Evolutionary conservation across 2,888 invertebrate genomes (phyloP), one percentile per base, ranked within the genome.

Genomic region (Hoplodrina ambigua): DNA sequence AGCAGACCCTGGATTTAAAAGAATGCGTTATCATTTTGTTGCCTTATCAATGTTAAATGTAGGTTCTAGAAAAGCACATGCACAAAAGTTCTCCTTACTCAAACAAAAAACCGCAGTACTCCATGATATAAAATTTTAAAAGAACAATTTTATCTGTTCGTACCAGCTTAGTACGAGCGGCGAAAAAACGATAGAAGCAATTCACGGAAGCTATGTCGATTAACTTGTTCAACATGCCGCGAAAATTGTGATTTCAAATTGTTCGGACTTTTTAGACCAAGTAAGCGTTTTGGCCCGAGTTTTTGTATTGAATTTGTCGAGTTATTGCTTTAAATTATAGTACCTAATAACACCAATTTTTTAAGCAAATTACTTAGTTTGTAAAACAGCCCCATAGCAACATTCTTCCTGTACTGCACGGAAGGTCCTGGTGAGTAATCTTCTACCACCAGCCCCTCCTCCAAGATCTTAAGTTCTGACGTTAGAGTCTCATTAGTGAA

Each of bases 361-460:
- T 41, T 41, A 13, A 13, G 13, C 41, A 17, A 17, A 17, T 46
- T 3, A 3, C 58, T 58, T 25, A 69, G 57, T 69, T 70, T 59
- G 5, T 69, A 59, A 59, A 59, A 70, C 15, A 70, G 41, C 41
- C 54, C 70, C 5, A 70, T 13, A 6, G 49, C 69, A 13, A 58
- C 53, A 7, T 70, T 54, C 41, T 55, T 59, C 15, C 54, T 94
- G 82, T 96, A 97, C 37, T 91, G 91, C 0, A 96, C 96, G 0
- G 96, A 94, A 7, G 96, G 96, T 83, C 97, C 96, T 0, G 96
- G 96, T 1, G 96, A 93, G n/a, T 82, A 86, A 4, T 88, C 89
- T 17, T 79, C 82, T 0, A 91, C 89, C 0, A 86, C 72, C 44
- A 93, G 58, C 75, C 93, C 93, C 2, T 84, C 69, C 3, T 86